A percentile compares a stretch with the other conserved stretches of the same genome.
phyloP scores from a whole-genome alignment of 2,113 vertebrate genomes.

The Dipodomys ordii region DNA sequence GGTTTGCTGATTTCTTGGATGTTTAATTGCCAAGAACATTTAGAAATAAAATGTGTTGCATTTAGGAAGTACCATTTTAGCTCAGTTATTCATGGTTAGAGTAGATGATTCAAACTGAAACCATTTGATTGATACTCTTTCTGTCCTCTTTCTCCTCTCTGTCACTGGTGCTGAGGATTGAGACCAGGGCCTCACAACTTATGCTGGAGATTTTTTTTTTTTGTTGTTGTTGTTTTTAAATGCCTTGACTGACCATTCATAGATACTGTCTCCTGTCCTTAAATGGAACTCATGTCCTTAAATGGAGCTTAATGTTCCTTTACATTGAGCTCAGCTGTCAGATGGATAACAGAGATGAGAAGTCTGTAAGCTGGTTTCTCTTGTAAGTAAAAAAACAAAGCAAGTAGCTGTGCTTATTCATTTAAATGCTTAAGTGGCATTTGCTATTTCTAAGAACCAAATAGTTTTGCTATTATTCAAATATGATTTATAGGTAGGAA shows the following conservation, averaged over 20 bases:
- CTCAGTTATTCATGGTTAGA: conserved; percentile 29
- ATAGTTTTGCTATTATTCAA: conserved; percentile 41
- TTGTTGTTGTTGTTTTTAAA: background rate
- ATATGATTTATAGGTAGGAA: background rate
- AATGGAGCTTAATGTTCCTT: background rate
- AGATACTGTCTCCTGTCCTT: background rate
- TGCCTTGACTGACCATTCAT: background rate
- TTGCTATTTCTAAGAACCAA: conserved; percentile 73
- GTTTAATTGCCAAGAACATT: conserved; percentile 65
- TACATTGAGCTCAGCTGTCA: background rate
- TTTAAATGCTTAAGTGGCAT: conserved; percentile 39
- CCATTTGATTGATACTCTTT: background rate
- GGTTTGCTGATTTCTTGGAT: conserved; percentile 60
- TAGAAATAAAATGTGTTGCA: conserved; percentile 57
- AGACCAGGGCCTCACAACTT: background rate
- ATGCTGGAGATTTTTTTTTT: background rate
- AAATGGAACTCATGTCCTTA: background rate
- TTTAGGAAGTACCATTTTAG: conserved; percentile 55
- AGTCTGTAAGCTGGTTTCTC: background rate
- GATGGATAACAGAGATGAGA: background rate
- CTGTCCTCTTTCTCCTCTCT: background rate
- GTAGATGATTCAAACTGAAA: background rate
- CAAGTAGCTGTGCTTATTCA: background rate
- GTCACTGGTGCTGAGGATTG: background rate
- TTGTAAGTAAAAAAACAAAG: background rate